Conservation (phyloP, 2,113 vertebrate species). For the Accipiter cooperii region DNA sequence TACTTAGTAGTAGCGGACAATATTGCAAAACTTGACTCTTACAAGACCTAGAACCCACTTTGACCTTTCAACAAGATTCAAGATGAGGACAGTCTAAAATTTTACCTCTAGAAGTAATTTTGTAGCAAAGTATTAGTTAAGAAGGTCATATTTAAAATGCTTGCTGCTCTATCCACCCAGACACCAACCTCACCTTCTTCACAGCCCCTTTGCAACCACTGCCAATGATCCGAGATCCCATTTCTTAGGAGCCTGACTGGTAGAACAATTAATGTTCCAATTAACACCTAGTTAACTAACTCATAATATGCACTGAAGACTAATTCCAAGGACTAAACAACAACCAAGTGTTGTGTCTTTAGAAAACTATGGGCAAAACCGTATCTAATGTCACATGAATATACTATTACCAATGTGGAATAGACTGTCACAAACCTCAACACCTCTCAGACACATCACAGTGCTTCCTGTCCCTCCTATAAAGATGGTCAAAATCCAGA, state of each 20-base stretch:
- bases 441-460: background rate
- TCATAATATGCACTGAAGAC: background rate
- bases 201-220: background rate
- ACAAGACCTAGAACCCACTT: background rate
- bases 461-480: background rate
- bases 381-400: background rate
- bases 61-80: background rate
- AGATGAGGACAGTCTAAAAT: background rate
- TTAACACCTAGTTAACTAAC: background rate
- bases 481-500: background rate
- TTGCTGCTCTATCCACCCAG: background rate
- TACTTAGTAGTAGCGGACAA: background rate
- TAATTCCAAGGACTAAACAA: background rate
- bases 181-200: background rate
- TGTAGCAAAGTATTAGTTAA: background rate
- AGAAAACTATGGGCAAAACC: background rate
- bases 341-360: background rate
- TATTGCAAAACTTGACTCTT: background rate
- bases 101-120: background rate
- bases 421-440: background rate
- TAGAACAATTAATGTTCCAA: background rate
- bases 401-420: background rate
- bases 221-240: background rate
- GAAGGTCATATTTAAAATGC: background rate
- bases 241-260: background rate